Base-by-base conservation (phyloP, 2,113 vertebrate genomes). In the Pygoscelis antarcticus region DNA sequence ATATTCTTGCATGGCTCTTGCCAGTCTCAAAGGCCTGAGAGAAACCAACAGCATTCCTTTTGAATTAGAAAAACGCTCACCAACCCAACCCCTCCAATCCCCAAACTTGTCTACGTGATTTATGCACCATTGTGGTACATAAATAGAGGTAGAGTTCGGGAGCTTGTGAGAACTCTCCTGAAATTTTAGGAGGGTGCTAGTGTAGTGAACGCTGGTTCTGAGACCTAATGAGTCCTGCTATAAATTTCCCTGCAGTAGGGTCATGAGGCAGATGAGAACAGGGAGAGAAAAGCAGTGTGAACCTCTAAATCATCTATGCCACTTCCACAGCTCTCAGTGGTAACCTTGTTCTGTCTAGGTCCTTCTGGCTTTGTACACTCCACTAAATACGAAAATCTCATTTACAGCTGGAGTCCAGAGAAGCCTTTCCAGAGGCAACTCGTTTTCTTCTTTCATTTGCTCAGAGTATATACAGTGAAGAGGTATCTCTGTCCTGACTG, bases 401-500 rank as follows among this genome's bases (percentile, higher is more conserved):
- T 84, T 95, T 80, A 57, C 30, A 80, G 62, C 51, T 58, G 49
- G 22, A 93, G 51, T 46, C 74, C 54, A 62, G 69, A 76, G 93
- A 82, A 95, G 49, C 44, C 69, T 95, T 96, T 61, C 74, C 49
- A 46, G 83, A 85, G 71, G 91, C 90, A 90, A 55, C 34, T 96
- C 4, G 32, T 94, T 95, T 91, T 57, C 61, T 77, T 72, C 69
- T 84, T 68, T 77, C 55, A 30, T 72, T 85, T 93, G 61, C 82
- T 69, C 29, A 58, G 78, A 44, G 81, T 36, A 38, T n/a, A 68
- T 69, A 27, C 34, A 54, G 44, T 30, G 40, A 77, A 65, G 49
- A 76, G 54, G 7, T 26, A 21, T 61, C 71, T 90, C 61, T 89
- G 66, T 87, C 70, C 66, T 95, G 81, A 27, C 52, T 84, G 25